Evolutionary conservation across 2,888 invertebrate species (phyloP).

Genomic region (Heliconius hortense): DNA sequence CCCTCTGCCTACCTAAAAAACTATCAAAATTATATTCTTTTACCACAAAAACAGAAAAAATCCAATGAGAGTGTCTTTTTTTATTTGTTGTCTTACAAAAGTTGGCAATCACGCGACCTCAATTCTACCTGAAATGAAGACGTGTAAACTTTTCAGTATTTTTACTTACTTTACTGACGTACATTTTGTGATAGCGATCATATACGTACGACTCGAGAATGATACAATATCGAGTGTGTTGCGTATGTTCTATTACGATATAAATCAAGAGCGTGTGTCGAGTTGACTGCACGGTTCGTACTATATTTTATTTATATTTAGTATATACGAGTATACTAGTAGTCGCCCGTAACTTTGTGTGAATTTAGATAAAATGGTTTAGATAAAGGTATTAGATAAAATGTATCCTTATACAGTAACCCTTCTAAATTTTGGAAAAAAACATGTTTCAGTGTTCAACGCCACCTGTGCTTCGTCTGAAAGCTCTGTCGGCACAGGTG

Average conservation of each 20-base stretch:
- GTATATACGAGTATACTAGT: no score
- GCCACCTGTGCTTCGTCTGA: no score
- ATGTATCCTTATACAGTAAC: no score
- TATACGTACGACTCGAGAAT: not conserved
- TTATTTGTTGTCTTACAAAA: not conserved
- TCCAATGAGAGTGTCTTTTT: not conserved
- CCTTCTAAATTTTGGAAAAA: no score
- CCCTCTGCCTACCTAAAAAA: not conserved
- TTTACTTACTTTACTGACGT: conserved; percentile 1
- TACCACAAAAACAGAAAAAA: not conserved
- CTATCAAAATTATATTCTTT: not conserved
- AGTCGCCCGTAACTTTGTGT: no score
- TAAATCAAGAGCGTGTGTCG: conserved; percentile 17
- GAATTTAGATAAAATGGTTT: no score
- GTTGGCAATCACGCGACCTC: not conserved
- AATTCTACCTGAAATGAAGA: not conserved
- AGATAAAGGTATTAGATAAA: no score
- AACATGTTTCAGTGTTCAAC: no score
- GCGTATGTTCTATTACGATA: conserved; percentile 3
- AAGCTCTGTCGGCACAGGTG: no score
- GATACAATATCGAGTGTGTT: conserved; percentile 14
- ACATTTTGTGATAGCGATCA: not conserved
- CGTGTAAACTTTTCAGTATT: not conserved
- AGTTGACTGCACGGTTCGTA: not conserved
- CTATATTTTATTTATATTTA: no score